Evolutionary conservation across 2,888 invertebrate genomes (phyloP).

Genomic region (Standfussiana lucernea): DNA sequence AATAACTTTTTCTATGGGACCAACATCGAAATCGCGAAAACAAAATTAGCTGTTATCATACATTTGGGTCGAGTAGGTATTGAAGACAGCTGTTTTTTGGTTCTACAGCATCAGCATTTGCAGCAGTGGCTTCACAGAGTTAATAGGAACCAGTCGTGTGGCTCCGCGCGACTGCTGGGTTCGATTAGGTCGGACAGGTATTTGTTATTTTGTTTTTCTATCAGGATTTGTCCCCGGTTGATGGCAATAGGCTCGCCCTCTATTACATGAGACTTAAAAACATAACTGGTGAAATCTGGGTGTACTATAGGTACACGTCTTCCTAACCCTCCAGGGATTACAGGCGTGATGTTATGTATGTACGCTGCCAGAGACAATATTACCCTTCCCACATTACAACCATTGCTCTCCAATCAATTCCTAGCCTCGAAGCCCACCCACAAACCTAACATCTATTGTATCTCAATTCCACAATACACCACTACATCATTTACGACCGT

Average conservation of each 20-base stretch:
- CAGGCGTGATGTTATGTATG: not conserved
- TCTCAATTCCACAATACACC: conserved; percentile 18
- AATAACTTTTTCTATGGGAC: not conserved
- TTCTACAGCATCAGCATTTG: not conserved
- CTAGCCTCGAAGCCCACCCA: not conserved
- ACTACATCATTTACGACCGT: conserved; percentile 44
- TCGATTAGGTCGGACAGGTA: too few relatives aligned
- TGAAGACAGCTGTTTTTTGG: not conserved
- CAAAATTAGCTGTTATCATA: not conserved
- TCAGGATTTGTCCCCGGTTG: too few relatives aligned
- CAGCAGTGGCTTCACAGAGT: not conserved
- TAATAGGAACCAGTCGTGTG: not conserved
- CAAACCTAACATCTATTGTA: conserved; percentile 2
- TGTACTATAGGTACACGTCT: not conserved
- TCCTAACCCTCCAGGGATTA: not conserved
- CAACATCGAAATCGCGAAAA: not conserved
- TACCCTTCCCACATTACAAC: not conserved
- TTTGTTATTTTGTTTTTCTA: too few relatives aligned
- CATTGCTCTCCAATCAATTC: not conserved
- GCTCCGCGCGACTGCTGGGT: too few relatives aligned
- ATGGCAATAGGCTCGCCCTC: too few relatives aligned
- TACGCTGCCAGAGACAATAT: not conserved
- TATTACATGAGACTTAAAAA: too few relatives aligned
- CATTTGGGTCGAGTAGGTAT: not conserved
- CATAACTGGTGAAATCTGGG: too few relatives aligned